These are phyloP conservation scores for Lepilemur septentrionalis DNA, from an alignment of 2,797 vertebrate species.

Conservation along the genomic window DNA sequence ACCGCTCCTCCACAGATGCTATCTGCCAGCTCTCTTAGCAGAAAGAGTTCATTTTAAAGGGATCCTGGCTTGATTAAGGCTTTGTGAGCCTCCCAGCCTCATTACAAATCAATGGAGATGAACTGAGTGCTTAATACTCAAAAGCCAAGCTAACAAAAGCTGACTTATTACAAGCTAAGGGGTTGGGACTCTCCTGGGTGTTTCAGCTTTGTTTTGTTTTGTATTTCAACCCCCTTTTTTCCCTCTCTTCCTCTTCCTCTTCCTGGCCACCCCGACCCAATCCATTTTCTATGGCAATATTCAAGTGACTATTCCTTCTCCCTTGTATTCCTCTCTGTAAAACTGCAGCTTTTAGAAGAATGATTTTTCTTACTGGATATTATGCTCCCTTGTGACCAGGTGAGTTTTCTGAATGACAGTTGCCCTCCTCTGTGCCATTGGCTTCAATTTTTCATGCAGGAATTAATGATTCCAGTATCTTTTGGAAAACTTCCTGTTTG, in stretches of 20 bases:
- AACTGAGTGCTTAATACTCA: slow-evolving; percentile 66
- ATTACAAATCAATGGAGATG: slow-evolving; percentile 67
- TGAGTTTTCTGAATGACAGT: not conserved
- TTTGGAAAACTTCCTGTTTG: not conserved
- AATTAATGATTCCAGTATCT: not conserved
- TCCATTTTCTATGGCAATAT: not conserved
- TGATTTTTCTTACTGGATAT: not conserved
- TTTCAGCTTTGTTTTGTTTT: slow-evolving; percentile 44
- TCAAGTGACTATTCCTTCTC: not conserved
- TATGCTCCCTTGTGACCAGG: not conserved
- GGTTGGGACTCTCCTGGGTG: slow-evolving; percentile 36
- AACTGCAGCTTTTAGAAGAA: not conserved
- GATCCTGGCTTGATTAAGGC: slow-evolving; percentile 61
- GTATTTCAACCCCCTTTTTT: not conserved
- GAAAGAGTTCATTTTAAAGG: slow-evolving; percentile 70
- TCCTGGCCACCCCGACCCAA: not conserved
- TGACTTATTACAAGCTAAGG: slow-evolving; percentile 45
- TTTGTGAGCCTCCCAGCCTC: slow-evolving; percentile 69
- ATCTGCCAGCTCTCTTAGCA: slow-evolving; percentile 60
- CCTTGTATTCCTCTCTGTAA: not conserved
- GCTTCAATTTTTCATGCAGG: not conserved
- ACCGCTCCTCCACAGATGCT: slow-evolving; percentile 55
- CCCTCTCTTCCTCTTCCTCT: not conserved
- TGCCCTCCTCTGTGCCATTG: rapidly evolving
- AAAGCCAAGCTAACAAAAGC: slow-evolving; percentile 67